Percentiles rank a stretch among this genome's conserved stretches.
Conservation (phyloP, 1,140 invertebrate genomes). For the Drosophila prosaltans region DNA sequence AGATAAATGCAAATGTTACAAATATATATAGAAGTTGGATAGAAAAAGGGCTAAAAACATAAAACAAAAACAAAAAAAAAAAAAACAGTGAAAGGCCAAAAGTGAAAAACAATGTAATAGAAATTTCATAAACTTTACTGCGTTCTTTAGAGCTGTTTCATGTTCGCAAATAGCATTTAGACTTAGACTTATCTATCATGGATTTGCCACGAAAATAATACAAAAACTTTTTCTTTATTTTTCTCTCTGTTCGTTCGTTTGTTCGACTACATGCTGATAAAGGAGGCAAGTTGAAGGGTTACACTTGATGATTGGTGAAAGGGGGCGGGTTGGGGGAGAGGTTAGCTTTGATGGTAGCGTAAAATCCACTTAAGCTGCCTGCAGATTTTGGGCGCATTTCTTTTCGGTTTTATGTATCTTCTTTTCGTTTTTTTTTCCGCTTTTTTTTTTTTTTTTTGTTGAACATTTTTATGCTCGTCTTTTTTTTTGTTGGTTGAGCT, state of each 20-base stretch:
- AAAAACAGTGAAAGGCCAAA: slow-evolving; percentile 37
- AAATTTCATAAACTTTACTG: slow-evolving; percentile 63
- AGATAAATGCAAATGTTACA: slow-evolving; percentile 5
- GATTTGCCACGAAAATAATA: slow-evolving; percentile 45
- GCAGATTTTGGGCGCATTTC: slow-evolving; percentile 59
- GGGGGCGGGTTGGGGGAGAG: not conserved
- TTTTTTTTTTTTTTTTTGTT: slow-evolving; percentile 22
- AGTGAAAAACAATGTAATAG: slow-evolving; percentile 68
- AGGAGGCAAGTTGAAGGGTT: slow-evolving; percentile 8
- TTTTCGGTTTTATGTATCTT: slow-evolving; percentile 49
- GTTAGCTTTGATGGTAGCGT: slow-evolving; percentile 37
- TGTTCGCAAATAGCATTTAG: slow-evolving; percentile 51
- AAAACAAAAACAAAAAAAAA: slow-evolving; percentile 21
- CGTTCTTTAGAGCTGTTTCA: slow-evolving; percentile 24
- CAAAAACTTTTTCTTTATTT: slow-evolving; percentile 34
- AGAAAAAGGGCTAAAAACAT: not conserved
- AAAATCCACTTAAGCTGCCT: slow-evolving; percentile 63
- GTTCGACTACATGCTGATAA: slow-evolving; percentile 42
- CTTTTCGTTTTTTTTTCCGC: not conserved
- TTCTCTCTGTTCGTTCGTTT: not conserved
- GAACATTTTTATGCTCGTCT: slow-evolving; percentile 41
- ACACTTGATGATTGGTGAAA: not conserved
- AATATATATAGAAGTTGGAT: too few species aligned
- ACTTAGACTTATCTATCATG: slow-evolving; percentile 53
- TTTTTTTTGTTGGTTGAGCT: slow-evolving; percentile 27